Evolutionary conservation across 1,140 invertebrate species (phyloP), one percentile per base, ranked within the genome.

Genomic region (Rhagoletis pomonella): DNA sequence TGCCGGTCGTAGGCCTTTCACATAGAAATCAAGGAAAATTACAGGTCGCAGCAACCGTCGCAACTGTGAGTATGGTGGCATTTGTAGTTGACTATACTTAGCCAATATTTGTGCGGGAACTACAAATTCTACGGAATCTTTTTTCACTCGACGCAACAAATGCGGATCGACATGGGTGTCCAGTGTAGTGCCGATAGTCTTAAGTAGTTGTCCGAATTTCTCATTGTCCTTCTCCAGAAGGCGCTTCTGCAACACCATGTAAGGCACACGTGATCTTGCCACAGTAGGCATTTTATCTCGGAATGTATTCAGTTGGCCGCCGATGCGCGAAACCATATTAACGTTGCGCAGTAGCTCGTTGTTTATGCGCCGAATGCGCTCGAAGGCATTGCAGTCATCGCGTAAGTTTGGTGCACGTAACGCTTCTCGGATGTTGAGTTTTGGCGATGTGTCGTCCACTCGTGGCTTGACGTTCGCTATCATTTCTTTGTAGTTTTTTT

Each of bases 41-140:
- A 91, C 90, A 0, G 91, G 91, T 3, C 91, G 90, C 65, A 91
- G 65, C 42, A 91, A 87, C 67, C 91, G 90, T 88, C 91, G 91
- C 1, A 91, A 88, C 14, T 81, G 73, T 81, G 44, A 50, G 17
- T 81, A 81, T 44, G 73, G 73, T 10, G 73, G 73, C 59, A 86
- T 86, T 44, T 86, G 1, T 17, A 86, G 0, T n/a, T 86, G 39
- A 0, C n/a, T 42, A 42, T 86, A 86, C 17, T 86, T 86, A 12
- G 58, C 58, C 29, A 86, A 86, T 14, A 86, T 86, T 50, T 62
- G 58, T 50, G 85, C 62, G 85, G 85, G 85, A 7, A 86, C 19
- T 4, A 62, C 85, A 29, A 86, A 86, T 7, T 65, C 58, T 5
- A 62, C 17, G 4, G 58, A n/a, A 3, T 62, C 7, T 3, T 60